Percentiles rank a stretch among this genome's conserved stretches.
Conservation (phyloP, 2,888 invertebrate genomes). For the Epinotia demarniana region DNA sequence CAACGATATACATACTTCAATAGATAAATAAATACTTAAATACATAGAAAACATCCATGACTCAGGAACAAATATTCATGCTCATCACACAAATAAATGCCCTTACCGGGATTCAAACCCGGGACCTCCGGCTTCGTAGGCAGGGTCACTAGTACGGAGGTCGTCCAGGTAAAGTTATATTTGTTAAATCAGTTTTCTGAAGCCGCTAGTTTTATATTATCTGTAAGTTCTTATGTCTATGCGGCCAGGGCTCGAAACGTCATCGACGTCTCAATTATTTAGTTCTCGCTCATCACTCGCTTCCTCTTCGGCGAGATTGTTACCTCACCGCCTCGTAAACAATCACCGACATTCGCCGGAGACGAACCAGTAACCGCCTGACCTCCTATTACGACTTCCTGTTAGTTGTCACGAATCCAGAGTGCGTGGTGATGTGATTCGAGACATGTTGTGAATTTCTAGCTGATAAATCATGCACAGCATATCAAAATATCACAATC, state of each 20-base stretch:
- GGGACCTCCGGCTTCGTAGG: too few species aligned
- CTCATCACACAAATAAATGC: too few species aligned
- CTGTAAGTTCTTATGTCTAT: slow-evolving; percentile 48
- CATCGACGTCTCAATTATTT: slow-evolving; percentile 68
- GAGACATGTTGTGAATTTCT: not conserved
- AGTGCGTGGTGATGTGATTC: not conserved
- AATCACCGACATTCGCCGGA: not conserved
- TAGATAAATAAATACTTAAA: too few species aligned
- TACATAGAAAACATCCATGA: too few species aligned
- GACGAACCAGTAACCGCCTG: not conserved
- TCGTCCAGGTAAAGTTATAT: too few species aligned
- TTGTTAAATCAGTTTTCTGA: too few species aligned
- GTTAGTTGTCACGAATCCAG: not conserved
- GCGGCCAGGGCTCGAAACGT: slow-evolving; percentile 55
- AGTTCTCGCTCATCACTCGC: slow-evolving; percentile 64
- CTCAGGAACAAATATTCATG: too few species aligned
- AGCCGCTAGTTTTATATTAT: not conserved
- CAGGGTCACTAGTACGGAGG: too few species aligned
- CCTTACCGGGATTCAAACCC: too few species aligned
- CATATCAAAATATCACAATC: slow-evolving; percentile 9
- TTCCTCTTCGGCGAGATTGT: slow-evolving; percentile 55
- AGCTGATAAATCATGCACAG: slow-evolving; percentile 3
- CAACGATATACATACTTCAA: too few species aligned
- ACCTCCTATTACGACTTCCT: not conserved
- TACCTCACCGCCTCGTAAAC: slow-evolving; percentile 30